Percentiles rank a stretch among this genome's conserved stretches.
These are phyloP conservation scores for Empidonax traillii DNA, from an alignment of 2,113 vertebrate species.

Conservation along the genomic window DNA sequence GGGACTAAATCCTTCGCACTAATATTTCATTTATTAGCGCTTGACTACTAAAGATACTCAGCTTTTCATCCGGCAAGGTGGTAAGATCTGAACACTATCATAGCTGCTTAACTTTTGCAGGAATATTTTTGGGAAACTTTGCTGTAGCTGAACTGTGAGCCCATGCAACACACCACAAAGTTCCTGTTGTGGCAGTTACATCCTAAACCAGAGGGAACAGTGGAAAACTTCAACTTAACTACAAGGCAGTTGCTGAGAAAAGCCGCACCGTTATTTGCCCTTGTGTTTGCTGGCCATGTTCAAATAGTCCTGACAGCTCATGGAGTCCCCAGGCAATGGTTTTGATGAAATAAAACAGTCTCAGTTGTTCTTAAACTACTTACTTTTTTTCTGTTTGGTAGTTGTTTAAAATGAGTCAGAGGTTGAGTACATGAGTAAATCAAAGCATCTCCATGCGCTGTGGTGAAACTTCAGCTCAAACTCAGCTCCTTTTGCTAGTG, in stretches of 20 bases:
- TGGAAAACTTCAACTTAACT: not conserved
- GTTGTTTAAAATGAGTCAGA: not conserved
- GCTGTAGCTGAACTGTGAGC: not conserved
- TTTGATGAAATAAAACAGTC: not conserved
- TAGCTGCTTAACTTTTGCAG: not conserved
- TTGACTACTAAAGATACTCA: not conserved
- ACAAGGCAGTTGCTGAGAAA: not conserved
- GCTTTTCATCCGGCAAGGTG: not conserved
- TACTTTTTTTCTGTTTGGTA: not conserved
- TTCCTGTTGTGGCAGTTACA: not conserved
- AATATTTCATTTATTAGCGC: not conserved
- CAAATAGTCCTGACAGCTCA: not conserved
- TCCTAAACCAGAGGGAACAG: not conserved
- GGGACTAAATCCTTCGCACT: not conserved
- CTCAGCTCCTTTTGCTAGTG: not conserved
- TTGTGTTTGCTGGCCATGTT: rapidly evolving
- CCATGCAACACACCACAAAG: rapidly evolving
- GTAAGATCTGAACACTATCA: not conserved
- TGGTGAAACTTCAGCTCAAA: not conserved
- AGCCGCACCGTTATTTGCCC: not conserved
- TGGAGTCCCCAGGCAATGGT: not conserved
- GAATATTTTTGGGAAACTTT: not conserved
- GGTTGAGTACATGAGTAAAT: not conserved
- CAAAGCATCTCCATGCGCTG: rapidly evolving
- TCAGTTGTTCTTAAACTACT: not conserved